Percentiles rank a stretch among this genome's conserved stretches.
These are phyloP conservation scores for Oophaga pumilio DNA, from an alignment of 2,113 vertebrate genomes.

Conservation along the genomic window DNA sequence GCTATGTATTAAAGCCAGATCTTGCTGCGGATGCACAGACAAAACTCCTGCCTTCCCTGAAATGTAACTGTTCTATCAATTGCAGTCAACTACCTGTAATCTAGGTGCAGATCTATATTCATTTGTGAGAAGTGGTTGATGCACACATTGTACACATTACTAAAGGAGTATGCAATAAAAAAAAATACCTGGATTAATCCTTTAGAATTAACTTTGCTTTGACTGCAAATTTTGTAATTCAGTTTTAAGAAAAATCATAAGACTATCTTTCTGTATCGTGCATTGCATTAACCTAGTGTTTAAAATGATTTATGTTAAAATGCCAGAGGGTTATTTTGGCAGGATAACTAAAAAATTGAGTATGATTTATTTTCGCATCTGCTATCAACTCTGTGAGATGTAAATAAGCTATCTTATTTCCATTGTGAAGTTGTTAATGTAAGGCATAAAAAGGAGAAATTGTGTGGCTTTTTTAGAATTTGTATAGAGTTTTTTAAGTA, in stretches of 20 bases:
- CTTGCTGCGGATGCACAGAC: no score
- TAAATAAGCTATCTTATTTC: constrained; percentile 7
- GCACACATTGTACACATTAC: no score
- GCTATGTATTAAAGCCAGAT: no score
- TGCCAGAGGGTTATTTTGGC: constrained; percentile 33
- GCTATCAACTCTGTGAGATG: constrained; percentile 15
- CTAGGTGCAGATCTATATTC: no score
- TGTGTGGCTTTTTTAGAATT: not conserved
- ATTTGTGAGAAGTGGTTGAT: no score
- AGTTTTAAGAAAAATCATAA: not conserved
- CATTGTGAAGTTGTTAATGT: not conserved
- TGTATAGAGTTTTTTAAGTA: not conserved
- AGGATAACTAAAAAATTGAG: constrained; percentile 8
- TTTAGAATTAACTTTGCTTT: not conserved
- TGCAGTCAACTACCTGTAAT: no score
- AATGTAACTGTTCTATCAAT: no score
- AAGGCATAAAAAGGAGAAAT: not conserved
- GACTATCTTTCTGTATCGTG: not conserved
- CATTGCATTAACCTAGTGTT: constrained; percentile 19
- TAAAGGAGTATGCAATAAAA: no score
- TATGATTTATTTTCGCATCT: constrained; percentile 40
- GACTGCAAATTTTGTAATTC: not conserved
- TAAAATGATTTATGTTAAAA: constrained; percentile 42
- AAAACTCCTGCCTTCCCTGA: no score
- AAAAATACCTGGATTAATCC: no score